Evolutionary conservation across 2,797 vertebrate genomes (phyloP), one percentile per base, ranked within the genome.

Genomic region (Falco novaeseelandiae): DNA sequence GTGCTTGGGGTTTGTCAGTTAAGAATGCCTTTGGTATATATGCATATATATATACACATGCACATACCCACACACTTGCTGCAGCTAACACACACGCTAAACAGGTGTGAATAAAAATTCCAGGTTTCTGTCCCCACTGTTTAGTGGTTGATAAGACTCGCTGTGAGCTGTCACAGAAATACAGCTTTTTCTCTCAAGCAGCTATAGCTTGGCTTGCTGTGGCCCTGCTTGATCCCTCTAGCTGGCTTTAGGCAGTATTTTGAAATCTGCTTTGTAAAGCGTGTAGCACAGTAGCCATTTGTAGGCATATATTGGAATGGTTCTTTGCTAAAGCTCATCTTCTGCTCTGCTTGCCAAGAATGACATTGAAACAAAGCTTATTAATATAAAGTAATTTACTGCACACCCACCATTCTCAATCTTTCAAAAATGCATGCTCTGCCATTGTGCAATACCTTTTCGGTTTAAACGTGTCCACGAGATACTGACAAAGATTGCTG

Each of bases 331-430:
- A 83, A n/a, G 34, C 34, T 95, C 70, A 26, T 93, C 83, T 83
- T 93, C 57, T 95, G 22, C 82, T 96, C 83, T 73, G 62, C 76
- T 72, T 93, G 80, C 80, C 44, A 91, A 83, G 79, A 80, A 66
- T 55, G 70, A 78, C 54, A 34, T 18, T 87, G 92, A 96, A 94
- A 93, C 62, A 69, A 95, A 96, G 77, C 87, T 96, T 93, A 55
- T 88, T 93, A 81, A 88, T 91, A 59, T 62, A 38, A 93, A 91
- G 58, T 73, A 89, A 77, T 91, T 89, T 93, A 86, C 69, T 83
- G 69, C 0, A 0, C 3, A 5, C 61, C 42, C 42, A 44, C 82
- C n/a, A 9, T 58, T 65, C 61, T 85, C 65, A 61, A 2, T 91
- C 76, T 91, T 85, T 92, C 46, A 10, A 59, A 74, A 90, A 89